Base-by-base conservation (phyloP, 1,140 invertebrate genomes). In the Drosophila varians region DNA sequence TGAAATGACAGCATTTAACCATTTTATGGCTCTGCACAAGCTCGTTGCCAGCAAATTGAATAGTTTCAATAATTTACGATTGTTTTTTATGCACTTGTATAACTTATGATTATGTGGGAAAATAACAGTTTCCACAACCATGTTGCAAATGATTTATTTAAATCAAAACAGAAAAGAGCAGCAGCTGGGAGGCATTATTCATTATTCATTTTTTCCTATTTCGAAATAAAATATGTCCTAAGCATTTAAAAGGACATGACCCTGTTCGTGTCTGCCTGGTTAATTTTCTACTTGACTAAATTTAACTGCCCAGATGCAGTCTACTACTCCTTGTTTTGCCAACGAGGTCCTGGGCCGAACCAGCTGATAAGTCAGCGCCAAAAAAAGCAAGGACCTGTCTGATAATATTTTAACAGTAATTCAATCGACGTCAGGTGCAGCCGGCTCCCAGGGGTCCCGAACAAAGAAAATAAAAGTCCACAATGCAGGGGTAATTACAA, bases 401-500 rank as follows among this genome's bases (percentile, higher is more conserved):
- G 65, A 84, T 76, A 80, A 86, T 80, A 76, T 80, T 84, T 79
- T 65, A 76, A 78, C 76, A 76, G 76, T 79, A 80, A 80, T 84
- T 84, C 74, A 79, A 84, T 84, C 72, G 57, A 51, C 42, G 42
- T 54, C 51, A 56, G 46, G 49, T 74, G 71, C 43, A 53, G 26
- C 23, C 25, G 47, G 49, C 46, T 66, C 46, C 26, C 42, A 62
- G 36, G 46, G 25, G 16, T 14, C 7, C 11, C 14, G 3, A 18
- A 74, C 52, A 74, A 65, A 55, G 25, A 60, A 66, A 62, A 74
- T 45, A 66, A 70, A 78, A 68, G 62, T 76, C 40, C 72, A 79
- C 80, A 79, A 79, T 84, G 80, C 80, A 84, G 80, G 79, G 80
- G 80, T 84, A 84, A 84, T 84, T 84, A 84, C 80, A 86, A 60